Evolutionary conservation across 1,140 invertebrate species (phyloP).

Genomic region (Polypedilum vanderplanki): DNA sequence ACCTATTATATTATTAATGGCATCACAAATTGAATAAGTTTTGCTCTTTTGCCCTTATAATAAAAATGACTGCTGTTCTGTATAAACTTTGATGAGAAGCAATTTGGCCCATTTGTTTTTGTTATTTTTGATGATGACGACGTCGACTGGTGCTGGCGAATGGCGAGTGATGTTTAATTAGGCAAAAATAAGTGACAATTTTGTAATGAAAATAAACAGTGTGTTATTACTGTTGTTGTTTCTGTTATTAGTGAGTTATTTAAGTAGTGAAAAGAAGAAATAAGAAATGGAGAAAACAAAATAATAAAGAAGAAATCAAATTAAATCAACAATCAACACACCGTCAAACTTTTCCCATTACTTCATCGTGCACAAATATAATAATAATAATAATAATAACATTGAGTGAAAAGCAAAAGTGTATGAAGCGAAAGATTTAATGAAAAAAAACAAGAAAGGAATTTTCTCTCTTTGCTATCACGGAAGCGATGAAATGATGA

Average conservation of each 20-base stretch:
- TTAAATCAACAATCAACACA: slow-evolving; percentile 18
- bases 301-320: slow-evolving; percentile 14
- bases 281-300: neutral
- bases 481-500: too few species aligned
- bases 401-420: neutral
- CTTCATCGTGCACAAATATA: neutral
- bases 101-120: neutral
- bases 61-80: neutral
- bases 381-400: neutral
- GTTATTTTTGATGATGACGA: neutral
- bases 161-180: slow-evolving; percentile 9
- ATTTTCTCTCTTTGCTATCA: neutral
- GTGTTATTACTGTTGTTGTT: too few species aligned
- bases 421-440: neutral
- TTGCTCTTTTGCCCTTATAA: neutral
- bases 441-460: neutral
- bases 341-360: slow-evolving; percentile 12
- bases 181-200: neutral
- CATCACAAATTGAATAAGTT: slow-evolving; percentile 18
- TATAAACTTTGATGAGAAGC: neutral
- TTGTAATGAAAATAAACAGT: neutral
- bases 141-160: neutral
- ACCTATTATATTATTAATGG: neutral
- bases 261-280: neutral
- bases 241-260: neutral